Base-by-base conservation (phyloP, 2,797 vertebrate species). In the Notolabrus celidotus region DNA sequence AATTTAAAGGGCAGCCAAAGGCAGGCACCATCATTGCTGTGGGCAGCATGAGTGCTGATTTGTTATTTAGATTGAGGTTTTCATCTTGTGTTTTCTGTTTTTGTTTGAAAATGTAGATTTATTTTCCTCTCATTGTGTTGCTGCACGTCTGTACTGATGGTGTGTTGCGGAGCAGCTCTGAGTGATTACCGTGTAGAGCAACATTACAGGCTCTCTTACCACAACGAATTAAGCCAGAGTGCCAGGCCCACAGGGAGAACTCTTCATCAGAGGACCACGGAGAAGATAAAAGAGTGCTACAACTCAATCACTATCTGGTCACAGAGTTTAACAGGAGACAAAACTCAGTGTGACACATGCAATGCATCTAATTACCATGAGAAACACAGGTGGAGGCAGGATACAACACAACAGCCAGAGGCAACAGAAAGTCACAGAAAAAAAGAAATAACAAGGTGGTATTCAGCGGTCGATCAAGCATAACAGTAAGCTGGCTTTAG, bases 221-320 rank as follows among this genome's bases (percentile, higher is more conserved):
- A 83, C 77, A 82, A 66, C 67, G 14, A 86, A 89, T 88, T 75
- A 85, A 82, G 71, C 67, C 69, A 45, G 67, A 83, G 78, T 66
- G 31, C 56, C 46, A 57, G 54, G 79, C 76, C 85, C 65, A 67
- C 53, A 22, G 82, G 85, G 79, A 67, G 61, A 77, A 76, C 56
- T 77, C 80, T 82, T 87, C 72, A 82, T 89, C 77, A 67, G 73
- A 71, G 47, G 42, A 82, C 69, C 67, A 56, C 50, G 53, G 39
- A 77, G 66, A 72, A 86, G 85, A 88, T 88, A 83, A 89, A 82
- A 87, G 57, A 80, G 62, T 64, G 62, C 71, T 63, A 80, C 74
- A 76, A 75, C 85, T 86, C 86, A 83, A 80, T 91, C 83, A 67
- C 80, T 77, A 81, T 85, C 79, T 55, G 80, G 82, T 88, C 81